Evolutionary conservation across 1,140 invertebrate genomes (phyloP).

Genomic region (Dryas iulia): DNA sequence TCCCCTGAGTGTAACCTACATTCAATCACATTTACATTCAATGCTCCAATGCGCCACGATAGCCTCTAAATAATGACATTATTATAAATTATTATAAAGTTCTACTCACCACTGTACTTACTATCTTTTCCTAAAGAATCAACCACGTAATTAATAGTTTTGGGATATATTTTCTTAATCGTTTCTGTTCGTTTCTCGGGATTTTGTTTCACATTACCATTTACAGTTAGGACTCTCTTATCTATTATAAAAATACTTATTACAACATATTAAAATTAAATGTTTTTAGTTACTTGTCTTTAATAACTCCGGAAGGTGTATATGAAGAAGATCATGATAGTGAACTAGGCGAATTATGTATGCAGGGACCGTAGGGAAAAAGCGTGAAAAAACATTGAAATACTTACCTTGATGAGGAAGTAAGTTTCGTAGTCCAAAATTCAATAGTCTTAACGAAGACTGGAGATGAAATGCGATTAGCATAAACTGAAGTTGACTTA

Average conservation of each 20-base stretch:
- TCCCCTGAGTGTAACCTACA: too few relatives aligned
- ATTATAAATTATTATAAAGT: too few relatives aligned
- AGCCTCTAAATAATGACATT: too few relatives aligned
- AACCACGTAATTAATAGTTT: background rate
- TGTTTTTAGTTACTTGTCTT: too few relatives aligned
- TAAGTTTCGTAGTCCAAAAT: background rate
- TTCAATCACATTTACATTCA: too few relatives aligned
- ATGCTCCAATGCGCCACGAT: too few relatives aligned
- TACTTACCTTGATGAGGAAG: background rate
- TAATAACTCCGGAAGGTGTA: too few relatives aligned
- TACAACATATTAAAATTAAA: too few relatives aligned
- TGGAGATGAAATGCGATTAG: slow-evolving; percentile 1
- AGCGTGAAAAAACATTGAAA: too few relatives aligned
- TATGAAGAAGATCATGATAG: too few relatives aligned
- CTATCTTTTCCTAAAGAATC: background rate
- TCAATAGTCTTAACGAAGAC: slow-evolving; percentile 3
- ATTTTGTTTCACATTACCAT: background rate
- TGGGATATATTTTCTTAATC: background rate
- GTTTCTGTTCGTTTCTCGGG: background rate
- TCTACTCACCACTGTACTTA: slow-evolving; percentile 7
- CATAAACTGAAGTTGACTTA: slow-evolving; percentile 20
- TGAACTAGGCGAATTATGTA: too few relatives aligned
- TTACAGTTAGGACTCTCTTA: background rate
- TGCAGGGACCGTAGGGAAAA: too few relatives aligned
- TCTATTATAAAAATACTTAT: background rate